phyloP scores from a whole-genome alignment of 2,797 vertebrate genomes.

The Dallia pectoralis region DNA sequence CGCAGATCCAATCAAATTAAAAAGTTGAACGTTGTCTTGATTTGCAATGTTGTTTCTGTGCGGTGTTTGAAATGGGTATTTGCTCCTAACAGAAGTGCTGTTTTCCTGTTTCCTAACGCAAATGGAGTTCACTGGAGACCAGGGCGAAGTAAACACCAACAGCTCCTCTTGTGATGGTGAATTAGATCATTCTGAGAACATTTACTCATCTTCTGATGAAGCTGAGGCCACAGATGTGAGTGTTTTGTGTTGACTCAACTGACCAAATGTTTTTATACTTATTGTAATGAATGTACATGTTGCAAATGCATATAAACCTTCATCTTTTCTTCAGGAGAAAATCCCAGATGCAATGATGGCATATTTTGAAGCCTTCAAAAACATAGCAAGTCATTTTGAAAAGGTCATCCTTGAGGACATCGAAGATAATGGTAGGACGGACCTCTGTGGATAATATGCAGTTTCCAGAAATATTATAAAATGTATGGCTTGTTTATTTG shows the following conservation, averaged over 20 bases:
- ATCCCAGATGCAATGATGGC: slow-evolving; percentile 78
- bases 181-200: slow-evolving; percentile 45
- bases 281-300: neutral
- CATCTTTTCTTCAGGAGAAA: slow-evolving; percentile 60
- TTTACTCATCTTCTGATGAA: slow-evolving; percentile 5
- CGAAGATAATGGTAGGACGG: slow-evolving; percentile 54
- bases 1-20: neutral
- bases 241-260: neutral
- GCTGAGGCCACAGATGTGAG: neutral
- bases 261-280: neutral
- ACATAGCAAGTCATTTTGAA: slow-evolving; percentile 74
- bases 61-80: neutral
- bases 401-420: slow-evolving; percentile 75
- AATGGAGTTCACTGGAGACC: slow-evolving; percentile 55
- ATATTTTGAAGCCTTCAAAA: slow-evolving; percentile 78
- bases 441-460: neutral
- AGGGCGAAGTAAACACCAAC: slow-evolving; percentile 70
- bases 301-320: neutral
- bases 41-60: neutral
- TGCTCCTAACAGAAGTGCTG: neutral
- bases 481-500: neutral
- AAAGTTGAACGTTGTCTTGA: neutral
- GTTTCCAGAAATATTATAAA: neutral
- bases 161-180: slow-evolving; percentile 57
- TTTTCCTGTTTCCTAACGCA: neutral